Percentiles rank a stretch among this genome's conserved stretches.
Evolutionary conservation across 2,797 vertebrate genomes (phyloP).

Genomic region (Nannoperca obscura): DNA sequence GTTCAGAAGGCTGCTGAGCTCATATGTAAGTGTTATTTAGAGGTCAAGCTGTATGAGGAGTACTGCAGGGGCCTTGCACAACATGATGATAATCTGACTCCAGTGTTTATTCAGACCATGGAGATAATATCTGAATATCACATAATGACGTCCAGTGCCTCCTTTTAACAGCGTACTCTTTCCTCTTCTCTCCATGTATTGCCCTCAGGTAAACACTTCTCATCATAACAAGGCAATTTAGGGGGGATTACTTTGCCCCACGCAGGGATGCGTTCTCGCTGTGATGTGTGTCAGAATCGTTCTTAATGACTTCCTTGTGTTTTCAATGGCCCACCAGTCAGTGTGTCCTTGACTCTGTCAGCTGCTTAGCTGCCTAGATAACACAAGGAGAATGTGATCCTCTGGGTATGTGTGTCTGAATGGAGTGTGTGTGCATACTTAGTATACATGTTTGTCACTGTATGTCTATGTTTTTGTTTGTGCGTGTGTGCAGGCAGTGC

Average conservation of each 20-base stretch:
- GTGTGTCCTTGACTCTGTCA: constrained; percentile 68
- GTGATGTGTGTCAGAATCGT: constrained; percentile 49
- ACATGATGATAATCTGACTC: constrained; percentile 45
- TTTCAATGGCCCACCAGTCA: constrained; percentile 60
- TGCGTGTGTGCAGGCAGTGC: constrained; percentile 34
- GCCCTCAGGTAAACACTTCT: constrained; percentile 57
- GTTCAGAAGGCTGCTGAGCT: constrained; percentile 23
- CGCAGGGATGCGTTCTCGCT: constrained; percentile 40
- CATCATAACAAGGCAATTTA: constrained; percentile 65
- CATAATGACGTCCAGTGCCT: constrained; percentile 28
- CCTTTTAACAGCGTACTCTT: constrained; percentile 28
- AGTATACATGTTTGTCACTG: constrained; percentile 27
- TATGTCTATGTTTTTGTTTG: constrained; percentile 8
- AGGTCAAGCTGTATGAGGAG: constrained; percentile 55
- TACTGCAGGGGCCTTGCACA: constrained; percentile 14
- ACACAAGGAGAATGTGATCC: constrained; percentile 42
- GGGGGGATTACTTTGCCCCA: constrained; percentile 48
- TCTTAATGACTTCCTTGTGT: constrained; percentile 68
- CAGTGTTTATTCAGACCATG: constrained; percentile 48
- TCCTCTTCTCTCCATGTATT: constrained; percentile 8
- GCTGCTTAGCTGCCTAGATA: constrained; percentile 51
- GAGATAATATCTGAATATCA: constrained; percentile 41
- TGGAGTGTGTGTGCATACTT: constrained; percentile 25
- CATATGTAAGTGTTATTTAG: constrained; percentile 39
- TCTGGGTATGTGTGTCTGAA: constrained; percentile 16